These are phyloP conservation scores for Heliangelus exortis DNA, from an alignment of 2,797 vertebrate genomes.

Conservation along the genomic window DNA sequence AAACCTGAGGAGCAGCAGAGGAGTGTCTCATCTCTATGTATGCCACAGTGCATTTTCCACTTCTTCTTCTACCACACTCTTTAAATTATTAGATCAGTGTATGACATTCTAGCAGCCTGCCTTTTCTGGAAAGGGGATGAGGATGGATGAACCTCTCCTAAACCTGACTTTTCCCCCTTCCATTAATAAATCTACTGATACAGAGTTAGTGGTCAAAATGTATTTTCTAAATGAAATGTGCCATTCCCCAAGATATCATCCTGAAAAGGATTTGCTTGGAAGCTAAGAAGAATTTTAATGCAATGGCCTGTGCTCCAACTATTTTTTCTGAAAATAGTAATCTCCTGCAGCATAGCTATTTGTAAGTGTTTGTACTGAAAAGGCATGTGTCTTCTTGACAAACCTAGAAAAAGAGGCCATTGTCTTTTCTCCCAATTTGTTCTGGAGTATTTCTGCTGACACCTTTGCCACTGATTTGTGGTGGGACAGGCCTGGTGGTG, in stretches of 20 bases:
- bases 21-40: neutral
- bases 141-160: neutral
- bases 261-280: neutral
- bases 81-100: neutral
- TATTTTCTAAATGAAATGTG: neutral
- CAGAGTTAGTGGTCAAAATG: neutral
- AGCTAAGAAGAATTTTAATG: neutral
- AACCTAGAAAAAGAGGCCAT: neutral
- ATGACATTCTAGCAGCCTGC: neutral
- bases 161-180: neutral
- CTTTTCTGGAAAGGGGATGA: neutral
- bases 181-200: neutral
- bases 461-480: neutral
- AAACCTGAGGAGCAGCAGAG: neutral
- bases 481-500: neutral
- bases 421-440: neutral
- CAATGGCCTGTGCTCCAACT: neutral
- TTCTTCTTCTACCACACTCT: neutral
- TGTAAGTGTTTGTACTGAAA: neutral
- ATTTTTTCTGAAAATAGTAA: neutral
- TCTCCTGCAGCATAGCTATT: neutral
- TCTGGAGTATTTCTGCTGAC: neutral
- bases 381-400: neutral
- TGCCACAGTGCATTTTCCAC: neutral
- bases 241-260: fast-evolving